A percentile compares a stretch with the other conserved stretches of the same genome.
Evolutionary conservation across 1,140 invertebrate species (phyloP).

Genomic region (Bombus turneri): DNA sequence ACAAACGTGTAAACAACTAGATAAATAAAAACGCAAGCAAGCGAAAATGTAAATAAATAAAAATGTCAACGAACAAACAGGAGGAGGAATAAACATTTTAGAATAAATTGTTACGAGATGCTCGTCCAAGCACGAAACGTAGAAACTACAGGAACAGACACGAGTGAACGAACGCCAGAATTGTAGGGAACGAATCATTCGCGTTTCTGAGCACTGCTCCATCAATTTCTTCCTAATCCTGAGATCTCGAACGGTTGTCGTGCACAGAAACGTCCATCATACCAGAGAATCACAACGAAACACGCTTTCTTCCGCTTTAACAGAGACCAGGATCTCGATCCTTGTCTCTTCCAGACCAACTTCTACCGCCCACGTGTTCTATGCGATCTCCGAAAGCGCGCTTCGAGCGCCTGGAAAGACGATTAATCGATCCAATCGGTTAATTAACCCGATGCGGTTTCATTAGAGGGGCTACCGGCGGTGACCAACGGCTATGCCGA

Average conservation of each 20-base stretch:
- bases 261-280: neutral
- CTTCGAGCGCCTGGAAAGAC: slow-evolving; percentile 27
- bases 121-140: neutral
- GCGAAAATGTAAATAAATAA: neutral
- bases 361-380: neutral
- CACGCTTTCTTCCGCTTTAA: neutral
- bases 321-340: neutral
- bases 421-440: slow-evolving; percentile 77
- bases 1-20: neutral
- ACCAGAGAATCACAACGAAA: no score
- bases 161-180: no score
- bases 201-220: neutral
- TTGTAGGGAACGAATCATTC: neutral
- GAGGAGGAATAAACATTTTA: neutral
- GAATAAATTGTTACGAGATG: neutral
- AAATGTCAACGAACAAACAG: neutral
- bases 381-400: neutral
- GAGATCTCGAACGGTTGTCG: neutral
- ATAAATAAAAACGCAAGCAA: neutral
- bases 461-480: slow-evolving; percentile 63
- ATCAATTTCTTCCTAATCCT: neutral
- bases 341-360: no score
- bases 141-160: neutral
- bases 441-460: slow-evolving; percentile 74
- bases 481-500: slow-evolving; percentile 57